Percentiles rank a stretch among this genome's conserved stretches.
These are phyloP conservation scores for Zootermopsis nevadensis DNA, from an alignment of 2,888 invertebrate species.

Conservation along the genomic window DNA sequence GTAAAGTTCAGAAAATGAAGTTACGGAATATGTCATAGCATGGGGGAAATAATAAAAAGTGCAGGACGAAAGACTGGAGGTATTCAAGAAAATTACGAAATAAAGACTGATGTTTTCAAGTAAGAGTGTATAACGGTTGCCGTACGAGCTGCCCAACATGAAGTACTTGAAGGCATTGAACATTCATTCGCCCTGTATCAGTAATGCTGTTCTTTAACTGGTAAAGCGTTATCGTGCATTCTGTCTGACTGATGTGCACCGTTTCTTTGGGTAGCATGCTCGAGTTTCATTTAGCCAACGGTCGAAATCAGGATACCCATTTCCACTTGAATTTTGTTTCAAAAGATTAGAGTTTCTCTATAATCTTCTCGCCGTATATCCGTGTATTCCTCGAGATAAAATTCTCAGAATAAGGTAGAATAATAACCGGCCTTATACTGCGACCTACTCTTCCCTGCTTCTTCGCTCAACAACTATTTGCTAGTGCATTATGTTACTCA, in stretches of 20 bases:
- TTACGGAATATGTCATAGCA: no score
- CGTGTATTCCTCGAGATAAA: background rate
- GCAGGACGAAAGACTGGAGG: no score
- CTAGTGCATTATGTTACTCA: background rate
- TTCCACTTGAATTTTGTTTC: background rate
- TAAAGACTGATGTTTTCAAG: no score
- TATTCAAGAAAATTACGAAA: no score
- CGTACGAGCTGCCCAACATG: no score
- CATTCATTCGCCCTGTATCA: no score
- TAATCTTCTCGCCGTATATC: background rate
- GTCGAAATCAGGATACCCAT: background rate
- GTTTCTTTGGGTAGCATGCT: background rate
- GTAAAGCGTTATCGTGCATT: no score
- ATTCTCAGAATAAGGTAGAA: conserved; percentile 4
- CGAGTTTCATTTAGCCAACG: background rate
- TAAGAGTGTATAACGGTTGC: no score
- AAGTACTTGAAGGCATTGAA: no score
- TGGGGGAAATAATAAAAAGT: no score
- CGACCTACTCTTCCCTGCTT: background rate
- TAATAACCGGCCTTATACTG: background rate
- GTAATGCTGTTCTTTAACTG: no score
- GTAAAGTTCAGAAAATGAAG: no score
- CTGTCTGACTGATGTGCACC: background rate
- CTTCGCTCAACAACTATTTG: background rate
- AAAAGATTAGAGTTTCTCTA: background rate